A percentile compares a stretch with the other conserved stretches of the same genome.
These are phyloP conservation scores for Myanophis thanlyinensis DNA, from an alignment of 2,113 vertebrate species.

Conservation along the genomic window DNA sequence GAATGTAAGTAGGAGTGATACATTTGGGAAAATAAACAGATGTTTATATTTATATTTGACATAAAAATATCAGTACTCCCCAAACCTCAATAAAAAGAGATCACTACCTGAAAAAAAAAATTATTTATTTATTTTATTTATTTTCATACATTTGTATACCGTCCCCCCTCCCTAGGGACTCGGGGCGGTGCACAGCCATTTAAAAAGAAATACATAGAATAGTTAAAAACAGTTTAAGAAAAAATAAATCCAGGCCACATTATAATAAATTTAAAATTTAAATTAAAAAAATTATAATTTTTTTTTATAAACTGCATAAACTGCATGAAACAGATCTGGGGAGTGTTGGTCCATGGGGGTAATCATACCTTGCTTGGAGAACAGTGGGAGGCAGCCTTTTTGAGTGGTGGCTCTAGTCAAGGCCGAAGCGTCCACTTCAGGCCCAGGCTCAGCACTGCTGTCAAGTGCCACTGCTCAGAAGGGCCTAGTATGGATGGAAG, in stretches of 20 bases:
- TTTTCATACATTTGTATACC: no score
- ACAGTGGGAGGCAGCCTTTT: no score
- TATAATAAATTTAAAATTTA: no score
- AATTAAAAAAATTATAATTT: no score
- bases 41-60: background rate
- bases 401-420: background rate
- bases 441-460: background rate
- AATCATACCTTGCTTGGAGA: background rate
- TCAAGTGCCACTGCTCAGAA: background rate
- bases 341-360: background rate
- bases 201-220: no score
- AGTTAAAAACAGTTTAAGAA: no score
- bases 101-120: background rate
- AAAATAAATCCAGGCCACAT: no score
- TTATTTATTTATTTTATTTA: no score
- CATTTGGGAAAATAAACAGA: background rate
- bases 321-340: background rate
- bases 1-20: background rate
- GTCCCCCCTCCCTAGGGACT: no score
- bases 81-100: background rate
- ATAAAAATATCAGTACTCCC: background rate
- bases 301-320: no score
- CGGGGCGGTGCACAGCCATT: no score
- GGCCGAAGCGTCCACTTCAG: background rate
- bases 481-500: background rate